A percentile compares a stretch with the other conserved stretches of the same genome.
Evolutionary conservation across 2,888 invertebrate genomes (phyloP).

Genomic region (Lasioglossum leucozonium): DNA sequence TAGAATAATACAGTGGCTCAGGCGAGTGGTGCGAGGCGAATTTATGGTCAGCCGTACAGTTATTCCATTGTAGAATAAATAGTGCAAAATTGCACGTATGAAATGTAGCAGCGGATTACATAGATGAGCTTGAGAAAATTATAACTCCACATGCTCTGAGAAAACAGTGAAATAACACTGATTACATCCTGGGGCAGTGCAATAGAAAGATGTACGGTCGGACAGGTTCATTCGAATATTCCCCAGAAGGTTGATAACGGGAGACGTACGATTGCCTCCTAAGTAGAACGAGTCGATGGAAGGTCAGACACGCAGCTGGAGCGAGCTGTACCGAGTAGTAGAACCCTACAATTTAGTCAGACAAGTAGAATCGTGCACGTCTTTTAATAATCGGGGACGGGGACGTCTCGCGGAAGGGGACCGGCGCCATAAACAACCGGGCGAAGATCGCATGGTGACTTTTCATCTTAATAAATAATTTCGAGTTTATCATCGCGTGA

Average conservation of each 20-base stretch:
- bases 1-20: neutral
- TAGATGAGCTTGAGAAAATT: neutral
- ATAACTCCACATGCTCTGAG: neutral
- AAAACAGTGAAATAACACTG: neutral
- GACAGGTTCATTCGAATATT: neutral
- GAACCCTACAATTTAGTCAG: neutral
- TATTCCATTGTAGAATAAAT: neutral
- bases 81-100: neutral
- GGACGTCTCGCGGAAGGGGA: neutral
- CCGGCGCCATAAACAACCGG: neutral
- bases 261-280: too few species aligned
- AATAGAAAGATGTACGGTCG: neutral
- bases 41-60: neutral
- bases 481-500: conserved; percentile 9
- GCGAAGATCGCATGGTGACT: neutral
- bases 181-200: neutral
- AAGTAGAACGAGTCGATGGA: neutral
- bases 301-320: neutral
- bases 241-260: neutral
- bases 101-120: neutral
- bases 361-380: neutral
- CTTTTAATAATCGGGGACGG: neutral
- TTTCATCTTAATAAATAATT: conserved; percentile 24
- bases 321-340: neutral
- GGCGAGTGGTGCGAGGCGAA: neutral